Percentiles rank a stretch among this genome's conserved stretches.
These are phyloP conservation scores for Xenentodon cancila DNA, from an alignment of 2,797 vertebrate genomes.

Conservation along the genomic window DNA sequence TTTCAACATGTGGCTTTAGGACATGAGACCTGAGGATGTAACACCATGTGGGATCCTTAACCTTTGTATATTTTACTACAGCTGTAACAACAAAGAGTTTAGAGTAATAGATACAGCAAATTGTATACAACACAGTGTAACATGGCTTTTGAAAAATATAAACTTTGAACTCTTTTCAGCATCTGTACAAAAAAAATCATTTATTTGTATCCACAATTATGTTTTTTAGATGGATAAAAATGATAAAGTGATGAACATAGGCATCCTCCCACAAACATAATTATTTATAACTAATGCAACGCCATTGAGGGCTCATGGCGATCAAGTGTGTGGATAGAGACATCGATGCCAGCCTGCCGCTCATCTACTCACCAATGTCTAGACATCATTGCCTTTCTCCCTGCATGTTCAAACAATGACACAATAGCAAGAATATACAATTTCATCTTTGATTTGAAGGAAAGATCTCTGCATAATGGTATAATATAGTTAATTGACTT, in stretches of 20 bases:
- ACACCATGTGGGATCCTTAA: constrained; percentile 25
- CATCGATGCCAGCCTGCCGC: too few relatives aligned
- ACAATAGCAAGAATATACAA: too few relatives aligned
- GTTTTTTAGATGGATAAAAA: constrained; percentile 22
- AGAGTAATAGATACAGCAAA: constrained; percentile 24
- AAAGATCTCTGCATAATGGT: too few relatives aligned
- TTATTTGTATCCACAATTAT: constrained; percentile 13
- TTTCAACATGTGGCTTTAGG: constrained; percentile 48
- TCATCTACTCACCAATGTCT: too few relatives aligned
- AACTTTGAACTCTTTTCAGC: constrained; percentile 21
- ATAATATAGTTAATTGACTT: too few relatives aligned
- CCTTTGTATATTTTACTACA: constrained; percentile 34
- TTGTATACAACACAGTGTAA: neutral
- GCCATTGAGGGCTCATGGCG: too few relatives aligned
- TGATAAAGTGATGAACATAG: constrained; percentile 48
- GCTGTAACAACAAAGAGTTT: constrained; percentile 34
- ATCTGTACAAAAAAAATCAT: constrained; percentile 9
- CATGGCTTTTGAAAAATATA: constrained; percentile 3
- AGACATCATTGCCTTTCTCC: too few relatives aligned
- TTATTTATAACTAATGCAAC: too few relatives aligned
- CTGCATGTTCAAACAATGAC: too few relatives aligned
- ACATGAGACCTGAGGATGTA: constrained; percentile 32
- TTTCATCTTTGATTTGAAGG: too few relatives aligned
- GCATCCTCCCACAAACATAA: constrained; percentile 17
- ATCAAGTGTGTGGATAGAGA: too few relatives aligned